Evolutionary conservation across 1,140 invertebrate species (phyloP).

Genomic region (Dufourea novaeangliae): DNA sequence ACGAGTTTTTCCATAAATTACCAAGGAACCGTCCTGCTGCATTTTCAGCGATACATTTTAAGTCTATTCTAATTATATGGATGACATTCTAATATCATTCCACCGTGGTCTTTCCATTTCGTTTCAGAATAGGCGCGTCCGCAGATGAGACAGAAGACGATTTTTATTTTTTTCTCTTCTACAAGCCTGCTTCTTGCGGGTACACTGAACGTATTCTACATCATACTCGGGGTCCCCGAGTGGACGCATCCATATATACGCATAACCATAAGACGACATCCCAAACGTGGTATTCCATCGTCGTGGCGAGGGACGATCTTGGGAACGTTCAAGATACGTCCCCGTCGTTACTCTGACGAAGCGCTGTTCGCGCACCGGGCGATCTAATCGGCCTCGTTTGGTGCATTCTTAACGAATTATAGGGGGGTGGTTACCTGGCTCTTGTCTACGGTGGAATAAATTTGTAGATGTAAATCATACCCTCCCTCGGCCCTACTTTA

Average conservation of each 20-base stretch:
- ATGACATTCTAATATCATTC: conserved; percentile 62
- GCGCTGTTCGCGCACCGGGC: conserved; percentile 23
- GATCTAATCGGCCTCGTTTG: conserved; percentile 12
- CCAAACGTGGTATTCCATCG: conserved; percentile 65
- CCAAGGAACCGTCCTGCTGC: neutral
- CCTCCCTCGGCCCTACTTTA: neutral
- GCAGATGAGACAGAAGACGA: conserved; percentile 31
- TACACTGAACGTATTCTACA: conserved; percentile 31
- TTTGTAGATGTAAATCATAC: conserved; percentile 39
- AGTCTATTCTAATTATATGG: conserved; percentile 52
- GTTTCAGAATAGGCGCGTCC: conserved; percentile 53
- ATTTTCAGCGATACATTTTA: conserved; percentile 12
- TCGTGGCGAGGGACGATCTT: conserved; percentile 12
- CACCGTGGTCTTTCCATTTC: conserved; percentile 6
- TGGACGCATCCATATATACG: conserved; percentile 62
- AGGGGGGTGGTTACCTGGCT: conserved; percentile 3
- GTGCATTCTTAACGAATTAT: conserved; percentile 41
- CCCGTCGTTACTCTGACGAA: conserved; percentile 56
- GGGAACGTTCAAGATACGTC: no score
- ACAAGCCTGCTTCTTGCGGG: conserved; percentile 5
- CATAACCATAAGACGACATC: conserved; percentile 63
- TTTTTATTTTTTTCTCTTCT: neutral
- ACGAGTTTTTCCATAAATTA: conserved; percentile 27
- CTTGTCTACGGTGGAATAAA: conserved; percentile 25
- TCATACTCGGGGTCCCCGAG: conserved; percentile 32